Base-by-base conservation (phyloP, 1,140 invertebrate genomes). In the Calephelis nemesis region DNA sequence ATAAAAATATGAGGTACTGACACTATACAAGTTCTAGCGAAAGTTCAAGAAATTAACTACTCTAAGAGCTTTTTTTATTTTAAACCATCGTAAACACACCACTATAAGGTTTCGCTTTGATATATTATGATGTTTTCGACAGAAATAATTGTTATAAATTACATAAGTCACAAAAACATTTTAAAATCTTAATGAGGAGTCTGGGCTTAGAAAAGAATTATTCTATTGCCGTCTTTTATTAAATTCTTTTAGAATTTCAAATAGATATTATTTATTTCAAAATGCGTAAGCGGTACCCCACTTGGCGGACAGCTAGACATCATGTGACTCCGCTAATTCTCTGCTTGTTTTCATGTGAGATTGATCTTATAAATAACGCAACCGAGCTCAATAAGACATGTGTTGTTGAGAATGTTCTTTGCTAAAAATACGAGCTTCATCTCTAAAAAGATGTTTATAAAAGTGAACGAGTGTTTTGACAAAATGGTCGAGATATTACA, bases 231-330 rank as follows among this genome's bases (percentile, higher is more conserved):
- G 63, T 62, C 64, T 71, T 73, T 63, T 71, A 71, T 74, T 74
- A 62, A 77, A 68, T 73, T 70, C 73, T 77, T 84, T 85, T 81
- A 79, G 77, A 81, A 82, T 83, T 73, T 65, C 62, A 73, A 79
- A 79, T 70, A 67, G 42, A 72, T 69, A 69, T 76, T 81, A 82
- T 79, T 83, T 85, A 85, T 90, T 88, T 85, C 83, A 86, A 86
- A 70, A 76, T 87, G 85, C 84, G 87, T 88, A 83, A 87, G 67
- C 72, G 71, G 71, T 79, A 79, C 80, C 83, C 77, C 79, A 80
- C 76, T 84, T 85, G 81, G 82, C 79, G 62, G 70, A 71, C 72
- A 64, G 66, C 47, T 67, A 68, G 66, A 52, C 70, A 74, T 88
- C 87, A 90, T 90, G 83, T 90, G 86, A 88, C 82, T 81, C 49